Evolutionary conservation across 2,113 vertebrate genomes (phyloP).

Genomic region (Myrmecophaga tridactyla): DNA sequence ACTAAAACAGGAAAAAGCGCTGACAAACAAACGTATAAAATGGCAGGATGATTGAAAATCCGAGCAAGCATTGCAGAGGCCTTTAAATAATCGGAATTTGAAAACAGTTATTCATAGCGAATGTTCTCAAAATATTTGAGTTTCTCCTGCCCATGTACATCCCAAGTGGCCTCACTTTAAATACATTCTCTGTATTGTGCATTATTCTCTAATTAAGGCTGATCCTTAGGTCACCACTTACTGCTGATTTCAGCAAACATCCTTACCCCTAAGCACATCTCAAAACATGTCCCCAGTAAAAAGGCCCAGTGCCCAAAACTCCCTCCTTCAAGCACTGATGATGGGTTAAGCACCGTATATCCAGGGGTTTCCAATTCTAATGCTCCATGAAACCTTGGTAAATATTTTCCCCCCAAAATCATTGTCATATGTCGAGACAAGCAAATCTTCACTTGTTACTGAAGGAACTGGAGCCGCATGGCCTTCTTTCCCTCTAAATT

Average conservation of each 20-base stretch:
- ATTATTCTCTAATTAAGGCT: not conserved
- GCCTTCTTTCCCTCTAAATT: not conserved
- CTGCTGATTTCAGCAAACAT: not conserved
- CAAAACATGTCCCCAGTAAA: not conserved
- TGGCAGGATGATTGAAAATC: not conserved
- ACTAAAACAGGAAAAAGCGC: not conserved
- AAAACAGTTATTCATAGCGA: not conserved
- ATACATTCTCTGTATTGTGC: rapidly evolving
- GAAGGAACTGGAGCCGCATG: not conserved
- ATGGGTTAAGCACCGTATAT: not conserved
- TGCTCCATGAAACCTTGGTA: not conserved
- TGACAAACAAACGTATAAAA: not conserved
- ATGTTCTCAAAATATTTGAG: not conserved
- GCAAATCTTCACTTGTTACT: not conserved
- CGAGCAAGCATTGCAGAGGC: not conserved
- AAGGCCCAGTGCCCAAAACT: not conserved
- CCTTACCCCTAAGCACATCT: not conserved
- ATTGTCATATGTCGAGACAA: not conserved
- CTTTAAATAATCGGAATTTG: not conserved
- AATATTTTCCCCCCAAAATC: not conserved
- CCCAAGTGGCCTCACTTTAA: not conserved
- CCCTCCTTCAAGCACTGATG: not conserved
- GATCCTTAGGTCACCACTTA: not conserved
- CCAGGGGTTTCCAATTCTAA: not conserved
- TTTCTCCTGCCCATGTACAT: not conserved